A percentile compares a stretch with the other conserved stretches of the same genome.
Conservation (phyloP, 2,797 vertebrate species). For the Protonibea diacanthus region DNA sequence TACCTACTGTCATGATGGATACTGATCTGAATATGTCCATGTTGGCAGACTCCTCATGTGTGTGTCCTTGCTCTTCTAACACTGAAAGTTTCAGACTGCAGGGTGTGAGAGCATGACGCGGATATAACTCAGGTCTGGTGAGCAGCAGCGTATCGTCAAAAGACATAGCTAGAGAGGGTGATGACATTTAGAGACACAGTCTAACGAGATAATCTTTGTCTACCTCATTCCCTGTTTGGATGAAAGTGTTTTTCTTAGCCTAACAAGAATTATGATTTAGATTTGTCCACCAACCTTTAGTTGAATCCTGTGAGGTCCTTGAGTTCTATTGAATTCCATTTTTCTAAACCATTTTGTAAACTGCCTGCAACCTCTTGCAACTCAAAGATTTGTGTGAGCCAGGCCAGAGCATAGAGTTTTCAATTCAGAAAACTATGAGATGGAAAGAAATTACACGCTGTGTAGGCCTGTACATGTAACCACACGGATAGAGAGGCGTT, state of each 20-base stretch:
- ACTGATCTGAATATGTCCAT: slow-evolving; percentile 30
- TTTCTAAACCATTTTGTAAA: slow-evolving; percentile 9
- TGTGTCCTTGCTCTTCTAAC: slow-evolving; percentile 26
- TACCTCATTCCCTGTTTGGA: too few relatives aligned
- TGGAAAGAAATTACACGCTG: slow-evolving; percentile 65
- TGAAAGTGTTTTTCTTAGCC: neutral
- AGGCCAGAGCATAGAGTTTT: slow-evolving; percentile 24
- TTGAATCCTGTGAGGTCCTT: neutral
- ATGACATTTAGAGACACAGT: neutral
- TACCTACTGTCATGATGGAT: slow-evolving; percentile 35
- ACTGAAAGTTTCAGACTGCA: slow-evolving; percentile 2
- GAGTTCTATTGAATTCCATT: neutral
- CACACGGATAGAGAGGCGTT: slow-evolving; percentile 27
- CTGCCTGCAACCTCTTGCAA: neutral
- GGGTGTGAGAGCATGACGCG: slow-evolving; percentile 21
- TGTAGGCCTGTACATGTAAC: slow-evolving; percentile 27
- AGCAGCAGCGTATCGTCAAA: slow-evolving; percentile 20
- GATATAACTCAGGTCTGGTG: slow-evolving; percentile 27
- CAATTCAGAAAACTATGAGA: slow-evolving; percentile 46
- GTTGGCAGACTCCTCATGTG: slow-evolving; percentile 20
- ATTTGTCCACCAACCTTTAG: neutral
- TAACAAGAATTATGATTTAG: neutral
- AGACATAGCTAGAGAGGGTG: neutral
- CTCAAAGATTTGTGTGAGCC: slow-evolving; percentile 1
- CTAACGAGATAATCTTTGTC: too few relatives aligned